Base-by-base conservation (phyloP, 2,797 vertebrate species). In the Tangara arthus region DNA sequence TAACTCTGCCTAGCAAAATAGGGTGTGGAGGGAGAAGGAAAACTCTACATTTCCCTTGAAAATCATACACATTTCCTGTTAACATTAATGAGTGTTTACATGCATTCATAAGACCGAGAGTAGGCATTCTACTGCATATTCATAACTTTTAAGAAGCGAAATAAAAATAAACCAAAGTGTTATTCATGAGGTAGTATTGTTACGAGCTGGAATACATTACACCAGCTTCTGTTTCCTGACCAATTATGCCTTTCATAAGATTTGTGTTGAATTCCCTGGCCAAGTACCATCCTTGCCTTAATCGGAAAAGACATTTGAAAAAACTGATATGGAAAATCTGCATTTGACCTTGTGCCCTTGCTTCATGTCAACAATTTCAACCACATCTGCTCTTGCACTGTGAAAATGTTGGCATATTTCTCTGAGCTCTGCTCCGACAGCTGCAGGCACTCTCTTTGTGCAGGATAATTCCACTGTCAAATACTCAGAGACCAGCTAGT, bases 361-460 rank as follows among this genome's bases (percentile, higher is more conserved):
- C 65, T 95, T 92, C 94, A 46, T 97, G 96, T 97, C 87, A 84
- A 91, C 90, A 95, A 63, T 94, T 96, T 94, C 79, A 91, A 87
- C 92, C 93, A 91, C 97, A 98, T 98, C 97, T 98, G 97, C 95
- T 97, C 94, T 95, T 75, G 63, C 87, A 96, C 94, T 96, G 93
- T 96, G 96, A 97, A 97, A 97, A 90, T 89, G 92, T 89, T 98
- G 97, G 97, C 94, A 68, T 95, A 72, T 89, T 94, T 95, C 69
- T 93, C 81, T 77, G 89, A 90, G 61, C 46, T 84, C 57, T 82
- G 69, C 95, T 95, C 94, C 4, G 83, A 97, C 97, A 97, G 97
- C 97, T 97, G 97, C 96, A 96, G 92, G 89, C 90, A 56, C 87
- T 96, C 95, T 92, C 93, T 97, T 89, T 93, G 81, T 89, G 59